Evolutionary conservation across 2,797 vertebrate species (phyloP).

Genomic region (Malurus leucopterus): DNA sequence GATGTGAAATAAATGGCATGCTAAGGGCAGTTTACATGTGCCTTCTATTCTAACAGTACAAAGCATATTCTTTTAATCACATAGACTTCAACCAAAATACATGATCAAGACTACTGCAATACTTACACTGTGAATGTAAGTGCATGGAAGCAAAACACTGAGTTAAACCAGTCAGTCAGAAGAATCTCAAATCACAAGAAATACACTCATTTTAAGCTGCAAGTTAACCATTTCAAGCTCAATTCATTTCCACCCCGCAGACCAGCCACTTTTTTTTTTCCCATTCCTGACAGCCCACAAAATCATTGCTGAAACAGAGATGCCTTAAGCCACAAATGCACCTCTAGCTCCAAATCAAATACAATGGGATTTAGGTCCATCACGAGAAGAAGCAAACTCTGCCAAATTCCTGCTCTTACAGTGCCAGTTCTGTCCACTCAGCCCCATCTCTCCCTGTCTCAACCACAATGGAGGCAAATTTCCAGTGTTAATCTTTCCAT

Average conservation of each 20-base stretch:
- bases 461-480: background rate
- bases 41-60: background rate
- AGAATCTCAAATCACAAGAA: background rate
- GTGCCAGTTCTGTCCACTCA: background rate
- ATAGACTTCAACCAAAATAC: background rate
- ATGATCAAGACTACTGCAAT: background rate
- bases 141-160: background rate
- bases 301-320: background rate
- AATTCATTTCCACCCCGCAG: background rate
- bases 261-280: background rate
- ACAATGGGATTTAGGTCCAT: background rate
- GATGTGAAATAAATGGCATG: background rate
- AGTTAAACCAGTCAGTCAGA: background rate
- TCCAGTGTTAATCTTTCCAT: background rate
- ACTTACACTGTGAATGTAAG: background rate
- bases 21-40: background rate
- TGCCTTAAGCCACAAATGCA: background rate
- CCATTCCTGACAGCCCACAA: background rate
- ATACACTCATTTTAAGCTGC: background rate
- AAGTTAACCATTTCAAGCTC: background rate
- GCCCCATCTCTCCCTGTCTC: background rate
- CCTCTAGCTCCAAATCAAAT: background rate
- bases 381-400: background rate
- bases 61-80: background rate
- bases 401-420: background rate